Conservation (phyloP, 2,113 vertebrate species). For the Cryptomyrus ogoouensis region DNA sequence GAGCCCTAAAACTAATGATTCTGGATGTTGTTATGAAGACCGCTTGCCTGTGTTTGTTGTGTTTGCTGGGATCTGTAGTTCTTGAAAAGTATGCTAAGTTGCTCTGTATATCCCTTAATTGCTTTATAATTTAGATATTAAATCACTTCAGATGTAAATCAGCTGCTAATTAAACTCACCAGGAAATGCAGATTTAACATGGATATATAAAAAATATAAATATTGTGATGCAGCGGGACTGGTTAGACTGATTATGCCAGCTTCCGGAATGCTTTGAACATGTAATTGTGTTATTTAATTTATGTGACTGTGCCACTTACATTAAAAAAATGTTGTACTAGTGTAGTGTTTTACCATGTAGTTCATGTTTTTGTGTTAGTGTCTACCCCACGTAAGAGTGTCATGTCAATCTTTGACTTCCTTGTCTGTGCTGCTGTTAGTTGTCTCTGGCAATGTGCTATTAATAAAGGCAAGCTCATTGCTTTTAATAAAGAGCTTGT, state of each 20-base stretch:
- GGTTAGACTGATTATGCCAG: neutral
- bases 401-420: neutral
- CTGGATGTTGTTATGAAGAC: neutral
- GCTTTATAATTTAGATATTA: neutral
- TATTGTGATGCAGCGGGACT: neutral
- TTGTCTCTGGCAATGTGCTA: neutral
- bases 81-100: neutral
- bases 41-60: neutral
- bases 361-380: neutral
- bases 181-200: neutral
- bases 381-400: neutral
- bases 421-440: neutral
- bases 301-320: neutral
- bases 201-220: neutral
- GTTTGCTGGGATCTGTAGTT: neutral
- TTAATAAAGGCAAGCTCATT: neutral
- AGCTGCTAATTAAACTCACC: neutral
- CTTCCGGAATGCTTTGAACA: neutral
- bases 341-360: neutral
- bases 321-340: neutral
- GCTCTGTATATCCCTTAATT: neutral
- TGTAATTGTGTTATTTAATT: neutral
- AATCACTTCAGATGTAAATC: neutral
- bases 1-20: neutral
- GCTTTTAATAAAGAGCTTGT: neutral